Conservation (phyloP, 2,113 vertebrate genomes). For the Brachypodius melanocephalos region DNA sequence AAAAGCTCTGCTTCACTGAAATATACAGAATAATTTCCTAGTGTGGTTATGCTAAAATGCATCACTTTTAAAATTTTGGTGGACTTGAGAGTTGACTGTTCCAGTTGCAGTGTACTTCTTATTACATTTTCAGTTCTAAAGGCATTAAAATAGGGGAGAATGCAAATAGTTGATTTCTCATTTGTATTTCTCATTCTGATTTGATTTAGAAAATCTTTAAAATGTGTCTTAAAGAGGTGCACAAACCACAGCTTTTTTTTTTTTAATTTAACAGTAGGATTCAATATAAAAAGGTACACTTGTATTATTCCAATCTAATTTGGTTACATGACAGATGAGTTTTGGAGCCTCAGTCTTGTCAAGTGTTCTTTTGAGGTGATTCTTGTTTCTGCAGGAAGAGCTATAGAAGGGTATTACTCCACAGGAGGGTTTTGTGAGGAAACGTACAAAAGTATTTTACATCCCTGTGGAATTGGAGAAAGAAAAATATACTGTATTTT, state of each 20-base stretch:
- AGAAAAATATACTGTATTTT: not conserved
- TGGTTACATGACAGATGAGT: not conserved
- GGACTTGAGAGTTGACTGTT: not conserved
- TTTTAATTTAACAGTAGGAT: not conserved
- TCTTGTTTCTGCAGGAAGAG: not conserved
- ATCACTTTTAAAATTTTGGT: not conserved
- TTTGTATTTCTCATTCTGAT: not conserved
- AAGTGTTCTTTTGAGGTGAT: not conserved
- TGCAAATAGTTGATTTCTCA: not conserved
- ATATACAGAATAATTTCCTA: constrained; percentile 3
- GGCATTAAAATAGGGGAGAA: not conserved
- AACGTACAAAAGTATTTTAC: not conserved
- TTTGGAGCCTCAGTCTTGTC: not conserved
- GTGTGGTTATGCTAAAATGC: not conserved
- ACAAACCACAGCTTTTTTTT: not conserved
- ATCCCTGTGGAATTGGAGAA: not conserved
- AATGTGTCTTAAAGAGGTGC: not conserved
- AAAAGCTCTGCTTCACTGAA: constrained; percentile 49
- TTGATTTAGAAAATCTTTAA: not conserved
- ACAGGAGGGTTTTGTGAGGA: not conserved
- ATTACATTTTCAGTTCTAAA: not conserved
- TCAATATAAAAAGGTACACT: not conserved
- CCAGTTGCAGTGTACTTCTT: not conserved
- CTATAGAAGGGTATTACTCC: not conserved
- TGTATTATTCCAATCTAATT: not conserved